Evolutionary conservation across 2,797 vertebrate genomes (phyloP).

Genomic region (Sardinella longiceps): DNA sequence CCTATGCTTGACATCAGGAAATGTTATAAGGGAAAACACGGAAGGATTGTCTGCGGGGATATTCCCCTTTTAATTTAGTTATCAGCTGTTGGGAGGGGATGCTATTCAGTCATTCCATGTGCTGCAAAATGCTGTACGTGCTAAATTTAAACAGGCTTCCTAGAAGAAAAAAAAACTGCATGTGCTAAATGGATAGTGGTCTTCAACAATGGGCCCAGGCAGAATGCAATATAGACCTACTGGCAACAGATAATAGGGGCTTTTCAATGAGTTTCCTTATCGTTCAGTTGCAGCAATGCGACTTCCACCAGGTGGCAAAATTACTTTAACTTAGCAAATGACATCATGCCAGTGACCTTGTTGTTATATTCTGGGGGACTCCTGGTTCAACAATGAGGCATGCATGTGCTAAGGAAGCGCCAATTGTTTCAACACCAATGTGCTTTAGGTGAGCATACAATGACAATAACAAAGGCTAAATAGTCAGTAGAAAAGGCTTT

Average conservation of each 20-base stretch:
- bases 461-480: slow-evolving; percentile 4
- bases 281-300: slow-evolving; percentile 51
- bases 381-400: slow-evolving; percentile 50
- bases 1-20: not conserved
- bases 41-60: not conserved
- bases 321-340: slow-evolving; percentile 48
- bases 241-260: slow-evolving; percentile 39
- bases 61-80: not conserved
- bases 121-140: not conserved
- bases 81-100: not conserved
- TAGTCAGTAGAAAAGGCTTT: not conserved
- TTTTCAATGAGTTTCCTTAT: slow-evolving; percentile 54
- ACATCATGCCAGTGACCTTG: slow-evolving; percentile 59
- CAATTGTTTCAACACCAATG: slow-evolving; percentile 48
- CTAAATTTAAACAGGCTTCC: not conserved
- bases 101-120: not conserved
- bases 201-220: slow-evolving; percentile 13
- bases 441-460: slow-evolving; percentile 2
- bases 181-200: not conserved
- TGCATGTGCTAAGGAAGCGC: slow-evolving; percentile 46
- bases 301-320: slow-evolving; percentile 42
- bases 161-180: not conserved
- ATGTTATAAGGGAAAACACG: not conserved
- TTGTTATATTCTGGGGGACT: slow-evolving; percentile 51
- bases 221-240: slow-evolving; percentile 48